Evolutionary conservation across 2,113 vertebrate genomes (phyloP).

Genomic region (Hippotragus niger): DNA sequence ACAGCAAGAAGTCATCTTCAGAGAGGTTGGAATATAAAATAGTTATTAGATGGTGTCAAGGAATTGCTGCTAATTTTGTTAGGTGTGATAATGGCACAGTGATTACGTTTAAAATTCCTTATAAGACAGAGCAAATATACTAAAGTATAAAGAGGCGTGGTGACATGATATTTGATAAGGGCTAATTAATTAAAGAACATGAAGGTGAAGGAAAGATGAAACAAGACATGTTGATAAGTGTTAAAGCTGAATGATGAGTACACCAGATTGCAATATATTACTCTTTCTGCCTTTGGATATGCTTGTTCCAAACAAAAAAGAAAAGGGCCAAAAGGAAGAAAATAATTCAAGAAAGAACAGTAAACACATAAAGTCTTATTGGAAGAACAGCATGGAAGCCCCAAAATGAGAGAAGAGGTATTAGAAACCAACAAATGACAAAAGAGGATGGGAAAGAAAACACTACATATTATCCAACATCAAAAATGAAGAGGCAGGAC

Average conservation of each 20-base stretch:
- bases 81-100: not conserved
- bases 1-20: not conserved
- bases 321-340: not conserved
- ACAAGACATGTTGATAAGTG: not conserved
- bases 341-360: not conserved
- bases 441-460: not conserved
- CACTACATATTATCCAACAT: not conserved
- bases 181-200: not conserved
- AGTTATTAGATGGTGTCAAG: not conserved
- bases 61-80: not conserved
- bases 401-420: not conserved
- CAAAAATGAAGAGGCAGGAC: not conserved
- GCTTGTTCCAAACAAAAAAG: not conserved
- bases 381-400: not conserved
- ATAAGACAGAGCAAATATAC: not conserved
- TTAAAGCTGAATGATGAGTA: not conserved
- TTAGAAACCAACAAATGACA: not conserved
- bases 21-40: not conserved
- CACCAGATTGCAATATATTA: not conserved
- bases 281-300: not conserved
- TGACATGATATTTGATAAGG: not conserved
- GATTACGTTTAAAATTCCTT: not conserved
- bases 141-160: not conserved
- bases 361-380: not conserved
- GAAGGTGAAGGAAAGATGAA: not conserved